Percentiles rank a stretch among this genome's conserved stretches.
phyloP scores from a whole-genome alignment of 2,888 invertebrate species.

The Mesorhabditis belari region DNA sequence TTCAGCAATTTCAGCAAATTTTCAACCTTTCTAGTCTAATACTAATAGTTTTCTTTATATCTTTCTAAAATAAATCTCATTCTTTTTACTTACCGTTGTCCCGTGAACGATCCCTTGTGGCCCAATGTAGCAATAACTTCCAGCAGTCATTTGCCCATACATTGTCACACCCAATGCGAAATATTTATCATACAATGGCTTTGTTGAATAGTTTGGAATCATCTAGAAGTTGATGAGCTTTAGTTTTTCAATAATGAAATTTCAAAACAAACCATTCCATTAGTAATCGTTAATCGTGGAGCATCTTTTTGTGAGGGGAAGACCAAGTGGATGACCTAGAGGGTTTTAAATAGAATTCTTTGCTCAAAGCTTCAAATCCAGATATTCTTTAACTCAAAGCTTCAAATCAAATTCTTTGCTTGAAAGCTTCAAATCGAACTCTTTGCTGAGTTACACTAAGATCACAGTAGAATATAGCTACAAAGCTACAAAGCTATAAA shows the following conservation, averaged over 20 bases:
- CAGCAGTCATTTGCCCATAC: conserved; percentile 66
- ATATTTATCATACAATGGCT: conserved; percentile 60
- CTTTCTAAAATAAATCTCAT: too few species aligned
- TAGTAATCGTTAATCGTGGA: conserved; percentile 62
- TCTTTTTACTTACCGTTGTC: conserved; percentile 60
- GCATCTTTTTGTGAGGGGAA: conserved; percentile 58
- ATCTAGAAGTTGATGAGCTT: too few species aligned
- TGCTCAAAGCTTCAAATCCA: too few species aligned
- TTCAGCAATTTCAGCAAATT: too few species aligned
- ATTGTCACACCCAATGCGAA: conserved; percentile 63
- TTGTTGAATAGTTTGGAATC: conserved; percentile 62
- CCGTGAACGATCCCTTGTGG: conserved; percentile 67
- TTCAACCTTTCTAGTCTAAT: too few species aligned
- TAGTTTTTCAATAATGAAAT: too few species aligned
- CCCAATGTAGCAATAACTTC: conserved; percentile 63
- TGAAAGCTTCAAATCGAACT: too few species aligned
- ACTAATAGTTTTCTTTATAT: too few species aligned
- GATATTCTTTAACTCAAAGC: too few species aligned
- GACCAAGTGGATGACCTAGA: conserved; percentile 60
- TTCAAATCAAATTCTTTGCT: neutral
- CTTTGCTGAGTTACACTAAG: too few species aligned
- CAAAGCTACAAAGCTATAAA: too few species aligned
- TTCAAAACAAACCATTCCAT: conserved; percentile 67
- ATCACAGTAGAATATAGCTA: too few species aligned
- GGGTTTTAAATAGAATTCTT: neutral